These are phyloP conservation scores for Amphiprion percula DNA, from an alignment of 2,113 vertebrate genomes.

Conservation along the genomic window DNA sequence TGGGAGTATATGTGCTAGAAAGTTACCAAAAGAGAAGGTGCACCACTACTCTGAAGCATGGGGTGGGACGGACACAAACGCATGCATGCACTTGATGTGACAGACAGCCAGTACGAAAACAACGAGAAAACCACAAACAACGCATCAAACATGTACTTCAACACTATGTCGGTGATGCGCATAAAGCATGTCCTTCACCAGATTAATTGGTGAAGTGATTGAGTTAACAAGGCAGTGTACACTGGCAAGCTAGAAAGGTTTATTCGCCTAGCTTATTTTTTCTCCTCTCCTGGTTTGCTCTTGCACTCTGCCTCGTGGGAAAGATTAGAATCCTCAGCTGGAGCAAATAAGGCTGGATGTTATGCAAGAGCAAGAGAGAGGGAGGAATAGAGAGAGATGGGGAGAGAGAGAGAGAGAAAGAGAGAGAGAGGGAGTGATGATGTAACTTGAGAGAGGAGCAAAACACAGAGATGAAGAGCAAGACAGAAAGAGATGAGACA, in stretches of 20 bases:
- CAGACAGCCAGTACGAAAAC: conserved; percentile 38
- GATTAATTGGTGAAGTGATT: conserved; percentile 69
- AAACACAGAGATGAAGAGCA: conserved; percentile 56
- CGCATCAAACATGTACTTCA: background rate
- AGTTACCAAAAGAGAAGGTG: conserved; percentile 48
- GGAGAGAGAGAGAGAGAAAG: conserved; percentile 27
- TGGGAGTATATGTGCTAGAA: background rate
- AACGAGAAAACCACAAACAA: conserved; percentile 20
- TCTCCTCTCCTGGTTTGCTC: conserved; percentile 62
- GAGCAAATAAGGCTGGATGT: conserved; percentile 82
- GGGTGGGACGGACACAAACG: too few species aligned
- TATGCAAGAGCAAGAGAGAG: conserved; percentile 80
- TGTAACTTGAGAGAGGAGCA: conserved; percentile 74
- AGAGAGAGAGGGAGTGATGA: conserved; percentile 62
- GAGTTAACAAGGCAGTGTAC: conserved; percentile 70
- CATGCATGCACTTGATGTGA: conserved; percentile 16
- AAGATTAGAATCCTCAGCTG: conserved; percentile 83
- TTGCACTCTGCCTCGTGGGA: conserved; percentile 72
- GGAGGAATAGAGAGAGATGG: conserved; percentile 46
- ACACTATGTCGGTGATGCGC: conserved; percentile 25
- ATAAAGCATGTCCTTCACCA: conserved; percentile 60
- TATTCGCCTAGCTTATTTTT: conserved; percentile 38
- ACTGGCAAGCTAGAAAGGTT: conserved; percentile 66
- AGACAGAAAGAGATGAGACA: conserved; percentile 19
- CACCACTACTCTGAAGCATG: conserved; percentile 2